Base-by-base conservation (phyloP, 2,888 invertebrate species). In the Drosophila rubida region DNA sequence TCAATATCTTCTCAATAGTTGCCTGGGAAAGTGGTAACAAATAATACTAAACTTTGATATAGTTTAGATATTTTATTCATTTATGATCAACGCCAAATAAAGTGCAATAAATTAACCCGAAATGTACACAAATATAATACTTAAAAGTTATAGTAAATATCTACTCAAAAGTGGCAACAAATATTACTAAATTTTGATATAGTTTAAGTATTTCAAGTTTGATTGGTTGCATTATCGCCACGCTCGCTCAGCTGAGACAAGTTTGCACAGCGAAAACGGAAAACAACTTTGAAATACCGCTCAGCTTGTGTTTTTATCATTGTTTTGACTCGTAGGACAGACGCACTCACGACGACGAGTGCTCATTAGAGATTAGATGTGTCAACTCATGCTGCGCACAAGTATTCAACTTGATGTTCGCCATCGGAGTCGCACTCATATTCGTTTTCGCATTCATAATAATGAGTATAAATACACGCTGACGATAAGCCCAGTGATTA, bases 401-500 rank as follows among this genome's bases (percentile, higher is more conserved):
- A 22, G 11, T 9, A 30, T 5, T 19, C 51, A 30, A 30, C 41
- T 25, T 14, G 6, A 50, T 25, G 14, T 27, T 51, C 25, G 25
- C 16, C 11, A 9, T 49, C 13, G 13, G 4, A 39, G n/a, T 41
- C 39, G 25, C 9, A 44, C 25, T 13, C 44, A 13, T 19, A 19
- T 44, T 41, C 25, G 48, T 25, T 27, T 44, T 13, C 44, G 19
- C 30, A 19, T 44, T 41, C 25, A 51, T 25, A 35, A 37, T 60
- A 60, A 51, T 60, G 51, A 37, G 45, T 62, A 48, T 51, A 45
- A 35, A 49, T 35, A 54, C 48, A 54, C 32, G 25, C 42, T 27
- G 35, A 16, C 27, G 72, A 72, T 82, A 65, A 75, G 68, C 49
- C 45, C 54, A 42, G 44, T 65, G 79, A 82, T 82, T 82, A 80